These are phyloP conservation scores for Petrophora chlorosata DNA, from an alignment of 2,888 invertebrate species.

Conservation along the genomic window DNA sequence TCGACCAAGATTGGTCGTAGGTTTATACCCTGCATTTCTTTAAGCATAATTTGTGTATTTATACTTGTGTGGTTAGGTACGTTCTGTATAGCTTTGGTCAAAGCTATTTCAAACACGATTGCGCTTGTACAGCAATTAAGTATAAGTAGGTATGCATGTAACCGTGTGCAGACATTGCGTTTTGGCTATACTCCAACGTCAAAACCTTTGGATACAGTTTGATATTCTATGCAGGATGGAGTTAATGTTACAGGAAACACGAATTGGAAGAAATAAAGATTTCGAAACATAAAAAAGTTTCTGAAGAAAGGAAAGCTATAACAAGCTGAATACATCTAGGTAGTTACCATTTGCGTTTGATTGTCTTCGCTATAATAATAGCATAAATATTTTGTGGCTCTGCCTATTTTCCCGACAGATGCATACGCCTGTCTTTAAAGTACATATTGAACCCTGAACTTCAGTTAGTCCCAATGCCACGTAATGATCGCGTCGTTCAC, in stretches of 20 bases:
- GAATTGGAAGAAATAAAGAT: not conserved
- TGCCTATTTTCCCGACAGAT: conserved; percentile 2
- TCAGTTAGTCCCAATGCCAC: conserved; percentile 11
- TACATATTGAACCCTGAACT: conserved; percentile 9
- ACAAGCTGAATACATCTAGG: too few species aligned
- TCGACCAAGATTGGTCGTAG: too few species aligned
- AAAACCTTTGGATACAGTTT: conserved; percentile 57
- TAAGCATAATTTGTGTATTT: not conserved
- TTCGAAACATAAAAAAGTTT: not conserved
- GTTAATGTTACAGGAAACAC: conserved; percentile 34
- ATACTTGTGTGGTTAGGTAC: not conserved
- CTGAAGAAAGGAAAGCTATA: too few species aligned
- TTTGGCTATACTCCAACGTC: conserved; percentile 68
- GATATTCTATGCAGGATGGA: conserved; percentile 45
- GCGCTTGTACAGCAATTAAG: conserved; percentile 17
- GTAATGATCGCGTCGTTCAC: conserved; percentile 14
- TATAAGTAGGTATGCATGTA: conserved; percentile 55
- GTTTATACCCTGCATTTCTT: too few species aligned
- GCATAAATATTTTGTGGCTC: too few species aligned
- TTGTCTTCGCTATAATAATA: conserved; percentile 9
- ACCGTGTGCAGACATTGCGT: conserved; percentile 67
- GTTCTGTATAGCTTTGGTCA: not conserved
- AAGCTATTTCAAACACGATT: conserved; percentile 2
- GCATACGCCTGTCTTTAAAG: too few species aligned
- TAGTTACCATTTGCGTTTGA: not conserved